Evolutionary conservation across 2,797 vertebrate species (phyloP), one percentile per base, ranked within the genome.

Genomic region (Rallus crepitans): DNA sequence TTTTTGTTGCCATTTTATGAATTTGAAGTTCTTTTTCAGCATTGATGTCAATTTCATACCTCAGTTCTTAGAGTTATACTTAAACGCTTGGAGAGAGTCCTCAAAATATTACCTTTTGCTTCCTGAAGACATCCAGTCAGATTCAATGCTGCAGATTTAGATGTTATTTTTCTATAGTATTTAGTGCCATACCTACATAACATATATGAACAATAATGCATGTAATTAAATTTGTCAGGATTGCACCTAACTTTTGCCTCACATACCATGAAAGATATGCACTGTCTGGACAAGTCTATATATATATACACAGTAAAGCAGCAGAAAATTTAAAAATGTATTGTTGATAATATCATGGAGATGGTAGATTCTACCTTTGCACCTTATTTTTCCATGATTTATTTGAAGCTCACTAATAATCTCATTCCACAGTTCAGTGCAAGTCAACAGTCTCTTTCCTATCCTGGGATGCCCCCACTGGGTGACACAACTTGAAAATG

Each of bases 261-360:
- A 27, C 11, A 16, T 0, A 0, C 14, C 13, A 69, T 33, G 47
- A 69, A 16, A 27, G 11, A 9, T 57, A 37, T 28, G 42, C 3
- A 3, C 8, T 27, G 4, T 31, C 25, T 80, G 19, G 9, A 31
- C 16, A 24, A 0, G 0, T 15, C 2, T 11, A 1, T 11, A 1
- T 19, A 28, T 7, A 35, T 0, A 31, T 1, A 56, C 1, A 47
- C 2, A 55, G 16, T 28, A 72, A 88, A 73, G 8, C 12, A 63
- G 30, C 7, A 86, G 39, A 81, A 82, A 77, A 50, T 7, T 14
- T 39, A 50, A 75, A 61, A 31, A 3, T 8, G 15, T 52, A 1
- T 31, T 73, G 24, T 31, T 73, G 24, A 15, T 77, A 90, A 84
- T 68, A 35, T 42, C 18, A 35, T 12, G 40, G 8, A 19, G 3